Conservation (phyloP, 2,797 vertebrate species). For the Acipenser ruthenus region DNA sequence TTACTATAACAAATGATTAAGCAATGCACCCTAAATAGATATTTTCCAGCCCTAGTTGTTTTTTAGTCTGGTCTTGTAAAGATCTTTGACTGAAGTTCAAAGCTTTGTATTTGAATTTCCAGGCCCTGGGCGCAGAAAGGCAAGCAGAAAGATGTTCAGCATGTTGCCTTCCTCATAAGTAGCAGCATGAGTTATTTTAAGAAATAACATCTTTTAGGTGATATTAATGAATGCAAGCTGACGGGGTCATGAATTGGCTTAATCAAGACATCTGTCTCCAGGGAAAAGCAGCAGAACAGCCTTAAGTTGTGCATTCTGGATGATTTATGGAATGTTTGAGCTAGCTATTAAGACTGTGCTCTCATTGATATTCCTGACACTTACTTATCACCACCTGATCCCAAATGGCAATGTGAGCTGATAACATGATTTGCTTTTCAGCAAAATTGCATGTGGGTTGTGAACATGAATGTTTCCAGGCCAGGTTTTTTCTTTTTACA, state of each 20-base stretch:
- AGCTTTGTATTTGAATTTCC: neutral
- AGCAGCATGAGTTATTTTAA: neutral
- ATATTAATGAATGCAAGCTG: constrained; percentile 2
- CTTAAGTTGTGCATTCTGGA: neutral
- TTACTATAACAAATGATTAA: no score
- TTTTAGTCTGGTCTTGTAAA: no score
- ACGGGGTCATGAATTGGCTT: constrained; percentile 6
- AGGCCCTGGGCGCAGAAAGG: neutral
- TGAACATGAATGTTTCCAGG: constrained; percentile 1
- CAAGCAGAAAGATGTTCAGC: neutral
- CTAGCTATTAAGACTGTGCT: constrained; percentile 1
- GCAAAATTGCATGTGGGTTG: neutral
- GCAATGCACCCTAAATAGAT: no score
- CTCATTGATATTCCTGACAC: constrained; percentile 2
- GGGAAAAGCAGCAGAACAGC: neutral
- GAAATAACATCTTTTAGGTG: neutral
- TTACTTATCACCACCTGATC: constrained; percentile 4
- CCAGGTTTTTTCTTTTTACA: neutral
- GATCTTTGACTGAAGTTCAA: neutral
- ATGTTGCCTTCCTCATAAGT: neutral
- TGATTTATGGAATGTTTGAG: constrained; percentile 7
- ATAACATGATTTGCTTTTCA: constrained; percentile 7
- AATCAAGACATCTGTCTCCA: constrained; percentile 1
- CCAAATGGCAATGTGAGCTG: neutral
- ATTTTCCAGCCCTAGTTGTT: no score